Evolutionary conservation across 2,888 invertebrate genomes (phyloP).

Genomic region (Acronicta leporina): DNA sequence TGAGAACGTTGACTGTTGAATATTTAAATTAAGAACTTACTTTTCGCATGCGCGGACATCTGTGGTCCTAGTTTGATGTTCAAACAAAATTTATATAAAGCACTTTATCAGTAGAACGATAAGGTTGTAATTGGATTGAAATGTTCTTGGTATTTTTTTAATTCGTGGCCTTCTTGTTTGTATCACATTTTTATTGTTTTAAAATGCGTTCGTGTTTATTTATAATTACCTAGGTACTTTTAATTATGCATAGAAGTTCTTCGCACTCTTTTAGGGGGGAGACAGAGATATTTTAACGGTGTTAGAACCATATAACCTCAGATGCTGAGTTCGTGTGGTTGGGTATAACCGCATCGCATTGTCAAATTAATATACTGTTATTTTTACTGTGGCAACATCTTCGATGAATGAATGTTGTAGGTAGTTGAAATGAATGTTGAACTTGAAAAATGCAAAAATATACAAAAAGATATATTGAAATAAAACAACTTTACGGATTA

Average conservation of each 20-base stretch:
- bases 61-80: slow-evolving; percentile 4
- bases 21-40: slow-evolving; percentile 56
- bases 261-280: no score
- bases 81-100: slow-evolving; percentile 10
- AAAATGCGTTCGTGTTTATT: slow-evolving; percentile 17
- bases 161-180: slow-evolving; percentile 16
- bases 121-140: slow-evolving; percentile 13
- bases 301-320: no score
- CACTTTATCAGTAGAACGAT: background rate
- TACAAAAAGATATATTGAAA: no score
- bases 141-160: slow-evolving; percentile 2
- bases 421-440: no score
- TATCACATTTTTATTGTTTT: background rate
- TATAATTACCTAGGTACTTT: slow-evolving; percentile 23
- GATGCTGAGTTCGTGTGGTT: no score
- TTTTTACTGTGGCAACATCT: no score
- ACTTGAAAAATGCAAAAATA: no score
- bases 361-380: no score
- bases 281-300: no score
- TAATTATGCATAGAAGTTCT: background rate
- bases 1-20: slow-evolving; percentile 51
- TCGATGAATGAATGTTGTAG: no score
- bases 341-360: no score
- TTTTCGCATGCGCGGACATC: slow-evolving; percentile 41
- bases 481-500: no score